Conservation (phyloP, 2,113 vertebrate species). For the Pao palembangensis region DNA sequence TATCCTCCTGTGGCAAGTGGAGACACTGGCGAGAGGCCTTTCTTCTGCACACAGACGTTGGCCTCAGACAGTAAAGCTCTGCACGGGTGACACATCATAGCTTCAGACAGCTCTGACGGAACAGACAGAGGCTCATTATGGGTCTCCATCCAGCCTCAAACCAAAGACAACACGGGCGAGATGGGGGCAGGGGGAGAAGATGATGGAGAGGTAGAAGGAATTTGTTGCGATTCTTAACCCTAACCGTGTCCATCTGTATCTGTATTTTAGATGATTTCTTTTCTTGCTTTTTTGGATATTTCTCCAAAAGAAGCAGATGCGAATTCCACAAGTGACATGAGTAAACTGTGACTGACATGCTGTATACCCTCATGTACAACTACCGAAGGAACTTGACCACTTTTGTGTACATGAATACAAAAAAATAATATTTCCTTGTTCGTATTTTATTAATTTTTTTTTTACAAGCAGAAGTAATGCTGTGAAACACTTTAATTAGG, state of each 20-base stretch:
- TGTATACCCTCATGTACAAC: too few species aligned
- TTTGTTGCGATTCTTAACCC: slow-evolving; percentile 21
- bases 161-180: slow-evolving; percentile 35
- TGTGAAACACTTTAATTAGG: too few species aligned
- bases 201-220: slow-evolving; percentile 11
- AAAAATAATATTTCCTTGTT: too few species aligned
- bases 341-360: too few species aligned
- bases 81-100: slow-evolving; percentile 58
- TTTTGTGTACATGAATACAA: too few species aligned
- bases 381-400: too few species aligned
- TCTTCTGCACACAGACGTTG: slow-evolving; percentile 33
- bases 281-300: background rate
- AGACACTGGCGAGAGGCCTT: slow-evolving; percentile 44
- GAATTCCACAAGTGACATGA: too few species aligned
- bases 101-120: slow-evolving; percentile 60
- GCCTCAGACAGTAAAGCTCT: slow-evolving; percentile 17
- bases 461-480: too few species aligned
- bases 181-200: slow-evolving; percentile 20
- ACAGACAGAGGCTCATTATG: slow-evolving; percentile 70
- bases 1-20: slow-evolving; percentile 26
- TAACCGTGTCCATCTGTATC: background rate
- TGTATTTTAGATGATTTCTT: background rate
- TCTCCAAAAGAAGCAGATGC: too few species aligned
- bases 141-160: slow-evolving; percentile 50
- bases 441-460: too few species aligned